phyloP scores from a whole-genome alignment of 1,140 invertebrate genomes.

The Zelostemma sp. region DNA sequence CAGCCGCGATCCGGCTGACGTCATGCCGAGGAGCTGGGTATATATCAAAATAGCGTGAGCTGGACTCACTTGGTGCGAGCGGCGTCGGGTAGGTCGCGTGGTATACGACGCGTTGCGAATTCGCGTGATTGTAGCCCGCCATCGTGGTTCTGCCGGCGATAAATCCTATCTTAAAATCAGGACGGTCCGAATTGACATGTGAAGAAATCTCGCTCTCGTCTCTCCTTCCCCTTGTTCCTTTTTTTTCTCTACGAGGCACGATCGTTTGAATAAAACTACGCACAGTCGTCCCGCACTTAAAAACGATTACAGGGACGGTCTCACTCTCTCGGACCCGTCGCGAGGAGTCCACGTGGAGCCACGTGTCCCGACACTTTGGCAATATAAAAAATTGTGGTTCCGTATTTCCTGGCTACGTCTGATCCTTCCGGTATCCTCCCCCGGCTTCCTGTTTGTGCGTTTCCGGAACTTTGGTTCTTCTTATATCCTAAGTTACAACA shows the following conservation, averaged over 20 bases:
- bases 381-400: slow-evolving; percentile 50
- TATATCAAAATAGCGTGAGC: slow-evolving; percentile 33
- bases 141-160: slow-evolving; percentile 34
- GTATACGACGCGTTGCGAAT: slow-evolving; percentile 61
- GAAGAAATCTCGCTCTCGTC: neutral
- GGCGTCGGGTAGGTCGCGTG: slow-evolving; percentile 69
- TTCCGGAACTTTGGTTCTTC: slow-evolving; percentile 47
- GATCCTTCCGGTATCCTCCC: slow-evolving; percentile 4
- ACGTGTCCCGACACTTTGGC: slow-evolving; percentile 14
- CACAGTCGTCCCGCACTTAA: neutral
- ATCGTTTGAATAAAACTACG: slow-evolving; percentile 10
- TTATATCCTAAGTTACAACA: slow-evolving; percentile 68
- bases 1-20: slow-evolving; percentile 29
- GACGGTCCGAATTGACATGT: slow-evolving; percentile 30
- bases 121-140: slow-evolving; percentile 66
- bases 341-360: slow-evolving; percentile 4
- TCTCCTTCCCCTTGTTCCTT: slow-evolving; percentile 4
- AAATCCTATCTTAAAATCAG: slow-evolving; percentile 3
- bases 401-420: neutral
- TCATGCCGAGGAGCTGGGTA: slow-evolving; percentile 33
- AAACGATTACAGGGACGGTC: neutral
- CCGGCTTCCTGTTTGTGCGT: slow-evolving; percentile 24
- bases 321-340: neutral
- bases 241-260: slow-evolving; percentile 24
- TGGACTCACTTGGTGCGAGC: slow-evolving; percentile 68